Percentiles rank a stretch among this genome's conserved stretches.
phyloP scores from a whole-genome alignment of 2,888 invertebrate species.

The Melanotus villosus region DNA sequence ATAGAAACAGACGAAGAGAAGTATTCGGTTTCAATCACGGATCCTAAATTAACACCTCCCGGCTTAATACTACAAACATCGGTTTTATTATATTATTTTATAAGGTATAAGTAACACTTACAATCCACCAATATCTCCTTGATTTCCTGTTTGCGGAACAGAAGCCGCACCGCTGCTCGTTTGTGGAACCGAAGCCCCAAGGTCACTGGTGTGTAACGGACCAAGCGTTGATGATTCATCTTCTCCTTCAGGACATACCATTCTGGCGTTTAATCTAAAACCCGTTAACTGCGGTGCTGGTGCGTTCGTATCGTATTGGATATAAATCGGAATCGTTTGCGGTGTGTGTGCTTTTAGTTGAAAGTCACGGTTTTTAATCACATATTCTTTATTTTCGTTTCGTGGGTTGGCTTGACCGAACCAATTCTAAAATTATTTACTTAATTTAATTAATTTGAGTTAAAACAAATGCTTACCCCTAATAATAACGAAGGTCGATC shows the following conservation, averaged over 20 bases:
- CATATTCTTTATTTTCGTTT: conserved; percentile 70
- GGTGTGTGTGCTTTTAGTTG: conserved; percentile 73
- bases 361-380: conserved; percentile 72
- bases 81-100: no score
- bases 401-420: conserved; percentile 71
- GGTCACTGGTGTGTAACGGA: no score
- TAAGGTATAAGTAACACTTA: no score
- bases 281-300: conserved; percentile 69
- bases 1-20: no score
- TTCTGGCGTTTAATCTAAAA: conserved; percentile 73
- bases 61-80: no score
- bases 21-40: no score
- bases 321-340: conserved; percentile 73
- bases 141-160: no score
- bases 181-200: no score
- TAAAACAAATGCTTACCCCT: conserved; percentile 29
- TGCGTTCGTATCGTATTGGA: conserved; percentile 71
- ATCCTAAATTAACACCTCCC: no score
- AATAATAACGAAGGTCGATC: conserved; percentile 37
- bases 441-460: neutral
- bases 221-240: conserved; percentile 43
- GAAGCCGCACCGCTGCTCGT: no score
- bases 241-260: conserved; percentile 69
- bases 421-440: conserved; percentile 69
- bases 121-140: no score